Conservation (phyloP, 2,888 invertebrate genomes). For the Matsumyia berberina region DNA sequence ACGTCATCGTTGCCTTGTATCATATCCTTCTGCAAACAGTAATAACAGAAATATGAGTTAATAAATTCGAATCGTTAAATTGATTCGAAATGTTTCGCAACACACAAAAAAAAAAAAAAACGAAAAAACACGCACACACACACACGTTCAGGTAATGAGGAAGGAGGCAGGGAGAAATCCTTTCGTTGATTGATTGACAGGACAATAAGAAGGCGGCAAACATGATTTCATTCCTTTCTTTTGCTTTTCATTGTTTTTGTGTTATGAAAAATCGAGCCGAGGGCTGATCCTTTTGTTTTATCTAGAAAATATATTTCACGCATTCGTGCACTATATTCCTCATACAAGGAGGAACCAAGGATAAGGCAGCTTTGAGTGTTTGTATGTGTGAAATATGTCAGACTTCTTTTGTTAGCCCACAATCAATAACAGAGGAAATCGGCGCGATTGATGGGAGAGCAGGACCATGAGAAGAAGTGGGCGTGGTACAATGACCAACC, state of each 20-base stretch:
- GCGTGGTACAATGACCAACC: slow-evolving; percentile 65
- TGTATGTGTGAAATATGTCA: slow-evolving; percentile 22
- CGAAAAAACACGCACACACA: slow-evolving; percentile 8
- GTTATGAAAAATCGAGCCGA: slow-evolving; percentile 2
- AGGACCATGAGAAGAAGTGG: slow-evolving; percentile 14
- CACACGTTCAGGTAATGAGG: slow-evolving; percentile 50
- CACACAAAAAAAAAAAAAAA: slow-evolving; percentile 19
- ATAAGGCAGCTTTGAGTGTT: slow-evolving; percentile 7
- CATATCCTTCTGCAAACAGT: slow-evolving; percentile 38
- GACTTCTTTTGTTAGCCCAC: slow-evolving; percentile 31
- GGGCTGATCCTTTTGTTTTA: slow-evolving; percentile 31
- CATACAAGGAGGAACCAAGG: slow-evolving; percentile 9
- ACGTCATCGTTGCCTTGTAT: not conserved
- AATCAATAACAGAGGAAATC: slow-evolving; percentile 67
- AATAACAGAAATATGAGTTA: slow-evolving; percentile 66
- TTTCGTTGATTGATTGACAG: slow-evolving; percentile 70
- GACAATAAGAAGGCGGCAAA: slow-evolving; percentile 57
- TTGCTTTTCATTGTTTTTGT: slow-evolving; percentile 25
- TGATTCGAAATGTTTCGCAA: slow-evolving; percentile 51
- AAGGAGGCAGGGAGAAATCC: slow-evolving; percentile 31
- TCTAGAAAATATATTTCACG: slow-evolving; percentile 60
- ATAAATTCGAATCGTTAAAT: slow-evolving; percentile 68
- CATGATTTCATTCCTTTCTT: slow-evolving; percentile 33
- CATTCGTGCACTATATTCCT: slow-evolving; percentile 38
- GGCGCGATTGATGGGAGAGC: slow-evolving; percentile 42